phyloP scores from a whole-genome alignment of 2,797 vertebrate species.

The Ispidina lecontei region DNA sequence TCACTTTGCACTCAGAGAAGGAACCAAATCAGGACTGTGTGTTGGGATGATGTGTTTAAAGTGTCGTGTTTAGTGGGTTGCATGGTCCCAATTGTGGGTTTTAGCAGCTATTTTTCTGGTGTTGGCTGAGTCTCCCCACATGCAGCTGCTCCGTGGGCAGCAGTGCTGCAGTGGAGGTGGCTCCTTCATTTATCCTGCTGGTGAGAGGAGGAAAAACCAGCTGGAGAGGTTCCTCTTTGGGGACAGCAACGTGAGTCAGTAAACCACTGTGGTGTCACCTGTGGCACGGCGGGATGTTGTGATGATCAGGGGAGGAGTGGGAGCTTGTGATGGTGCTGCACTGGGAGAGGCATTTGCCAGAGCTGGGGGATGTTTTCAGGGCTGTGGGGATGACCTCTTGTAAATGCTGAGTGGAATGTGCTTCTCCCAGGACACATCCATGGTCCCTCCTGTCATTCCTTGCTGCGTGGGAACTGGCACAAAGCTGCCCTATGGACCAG shows the following conservation, averaged over 20 bases:
- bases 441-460: accelerated
- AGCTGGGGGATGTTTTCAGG: neutral
- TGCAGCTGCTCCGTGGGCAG: neutral
- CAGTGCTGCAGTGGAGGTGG: neutral
- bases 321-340: neutral
- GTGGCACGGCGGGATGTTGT: neutral
- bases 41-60: accelerated
- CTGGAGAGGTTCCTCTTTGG: neutral
- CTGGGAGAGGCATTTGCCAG: neutral
- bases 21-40: neutral
- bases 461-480: neutral
- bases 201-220: neutral
- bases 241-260: neutral
- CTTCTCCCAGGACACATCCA: neutral
- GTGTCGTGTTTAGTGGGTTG: neutral
- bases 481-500: neutral
- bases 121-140: accelerated
- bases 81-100: accelerated
- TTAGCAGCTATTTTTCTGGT: neutral
- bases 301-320: neutral
- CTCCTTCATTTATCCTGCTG: neutral
- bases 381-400: neutral
- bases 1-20: neutral
- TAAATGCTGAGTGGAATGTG: neutral
- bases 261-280: neutral